Conservation (phyloP, 2,113 vertebrate species). For the Pseudonaja textilis region DNA sequence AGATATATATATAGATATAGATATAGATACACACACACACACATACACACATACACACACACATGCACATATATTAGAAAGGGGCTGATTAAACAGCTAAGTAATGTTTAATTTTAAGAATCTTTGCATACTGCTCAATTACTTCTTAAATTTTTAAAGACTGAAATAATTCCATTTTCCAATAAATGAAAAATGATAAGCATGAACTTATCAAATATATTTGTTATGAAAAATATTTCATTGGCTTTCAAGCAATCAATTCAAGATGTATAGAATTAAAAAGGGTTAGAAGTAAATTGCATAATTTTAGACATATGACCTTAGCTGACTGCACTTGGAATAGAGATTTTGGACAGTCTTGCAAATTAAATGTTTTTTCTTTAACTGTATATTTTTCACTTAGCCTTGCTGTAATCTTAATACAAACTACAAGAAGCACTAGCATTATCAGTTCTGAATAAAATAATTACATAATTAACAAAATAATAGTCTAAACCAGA, state of each 20-base stretch:
- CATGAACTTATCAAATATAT: background rate
- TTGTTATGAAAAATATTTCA: background rate
- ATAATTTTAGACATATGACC: slow-evolving; percentile 52
- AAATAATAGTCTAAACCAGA: background rate
- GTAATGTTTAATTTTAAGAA: background rate
- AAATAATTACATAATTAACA: slow-evolving; percentile 9
- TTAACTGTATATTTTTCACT: slow-evolving; percentile 18
- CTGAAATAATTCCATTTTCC: background rate
- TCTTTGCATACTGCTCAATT: background rate
- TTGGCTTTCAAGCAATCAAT: slow-evolving; percentile 23
- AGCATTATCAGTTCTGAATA: background rate
- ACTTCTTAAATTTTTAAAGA: background rate
- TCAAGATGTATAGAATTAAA: slow-evolving; percentile 3
- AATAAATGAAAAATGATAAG: background rate
- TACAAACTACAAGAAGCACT: background rate
- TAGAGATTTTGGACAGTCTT: slow-evolving; percentile 29
- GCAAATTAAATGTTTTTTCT: slow-evolving; percentile 48
- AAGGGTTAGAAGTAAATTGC: slow-evolving; percentile 14
- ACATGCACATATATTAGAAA: background rate
- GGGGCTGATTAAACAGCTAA: background rate
- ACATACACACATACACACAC: too few species aligned
- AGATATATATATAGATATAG: too few species aligned
- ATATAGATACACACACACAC: too few species aligned
- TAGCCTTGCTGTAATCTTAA: background rate
- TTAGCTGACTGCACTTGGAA: slow-evolving; percentile 61